Percentiles rank a stretch among this genome's conserved stretches.
phyloP scores from a whole-genome alignment of 2,888 invertebrate species.

The Diaprepes abbreviatus region DNA sequence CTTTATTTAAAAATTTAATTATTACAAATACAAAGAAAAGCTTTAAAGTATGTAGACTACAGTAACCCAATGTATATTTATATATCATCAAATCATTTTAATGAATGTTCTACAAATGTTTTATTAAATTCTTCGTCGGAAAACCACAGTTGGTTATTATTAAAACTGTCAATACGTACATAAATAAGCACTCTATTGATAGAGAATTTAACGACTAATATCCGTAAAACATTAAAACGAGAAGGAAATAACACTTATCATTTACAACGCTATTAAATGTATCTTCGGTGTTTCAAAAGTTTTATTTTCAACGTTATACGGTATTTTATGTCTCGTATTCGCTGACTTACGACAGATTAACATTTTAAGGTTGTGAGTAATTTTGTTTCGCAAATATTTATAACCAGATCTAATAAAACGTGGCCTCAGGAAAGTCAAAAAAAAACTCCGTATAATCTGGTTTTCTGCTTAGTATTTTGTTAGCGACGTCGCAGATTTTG shows the following conservation, averaged over 20 bases:
- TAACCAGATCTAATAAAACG: no score
- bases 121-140: conserved; percentile 27
- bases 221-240: conserved; percentile 11
- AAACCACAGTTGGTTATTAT: conserved; percentile 25
- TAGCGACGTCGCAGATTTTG: no score
- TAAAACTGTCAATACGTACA: conserved; percentile 35
- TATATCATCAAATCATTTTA: conserved; percentile 12
- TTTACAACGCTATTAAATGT: conserved; percentile 5
- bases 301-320: neutral
- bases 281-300: neutral
- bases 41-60: no score
- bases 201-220: conserved; percentile 20
- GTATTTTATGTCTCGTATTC: neutral
- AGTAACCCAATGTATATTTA: conserved; percentile 11
- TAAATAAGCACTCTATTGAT: conserved; percentile 15
- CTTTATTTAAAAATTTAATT: no score
- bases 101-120: conserved; percentile 35
- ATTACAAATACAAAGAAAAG: no score
- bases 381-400: no score
- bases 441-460: no score
- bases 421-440: no score
- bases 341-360: neutral
- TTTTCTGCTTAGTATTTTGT: no score
- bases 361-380: no score
- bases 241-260: conserved; percentile 21